Conservation (phyloP, 1,140 invertebrate species). For the Drosophila murphyi region DNA sequence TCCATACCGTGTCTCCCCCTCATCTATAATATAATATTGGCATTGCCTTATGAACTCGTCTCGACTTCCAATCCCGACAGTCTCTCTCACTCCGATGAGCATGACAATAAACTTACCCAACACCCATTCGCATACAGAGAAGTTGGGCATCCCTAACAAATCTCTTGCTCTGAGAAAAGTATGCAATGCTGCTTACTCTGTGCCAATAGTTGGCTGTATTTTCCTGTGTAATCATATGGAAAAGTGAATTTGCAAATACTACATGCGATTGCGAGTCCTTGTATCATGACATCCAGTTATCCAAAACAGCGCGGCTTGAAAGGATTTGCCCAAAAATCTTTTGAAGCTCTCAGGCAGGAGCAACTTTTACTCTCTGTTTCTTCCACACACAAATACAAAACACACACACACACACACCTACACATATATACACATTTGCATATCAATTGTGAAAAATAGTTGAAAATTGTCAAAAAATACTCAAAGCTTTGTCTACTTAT, state of each 20-base stretch:
- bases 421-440: slow-evolving; percentile 52
- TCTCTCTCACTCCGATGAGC: slow-evolving; percentile 15
- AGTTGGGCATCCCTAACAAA: neutral
- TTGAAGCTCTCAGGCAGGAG: slow-evolving; percentile 10
- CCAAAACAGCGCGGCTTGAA: slow-evolving; percentile 43
- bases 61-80: slow-evolving; percentile 28
- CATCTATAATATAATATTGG: slow-evolving; percentile 17
- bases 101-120: slow-evolving; percentile 55
- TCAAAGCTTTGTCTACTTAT: slow-evolving; percentile 58
- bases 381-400: neutral
- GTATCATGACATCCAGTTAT: slow-evolving; percentile 45
- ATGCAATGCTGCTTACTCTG: slow-evolving; percentile 43
- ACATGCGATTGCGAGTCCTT: slow-evolving; percentile 61
- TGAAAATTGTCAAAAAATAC: slow-evolving; percentile 43
- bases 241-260: slow-evolving; percentile 83
- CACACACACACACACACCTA: neutral
- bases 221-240: slow-evolving; percentile 82
- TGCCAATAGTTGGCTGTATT: slow-evolving; percentile 75
- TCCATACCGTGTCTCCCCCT: neutral
- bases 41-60: slow-evolving; percentile 67
- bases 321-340: slow-evolving; percentile 30
- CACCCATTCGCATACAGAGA: slow-evolving; percentile 19
- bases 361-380: slow-evolving; percentile 33
- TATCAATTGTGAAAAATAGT: slow-evolving; percentile 57
- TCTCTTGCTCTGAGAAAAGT: slow-evolving; percentile 19